Base-by-base conservation (phyloP, 2,113 vertebrate genomes). In the Anolis sagrei region DNA sequence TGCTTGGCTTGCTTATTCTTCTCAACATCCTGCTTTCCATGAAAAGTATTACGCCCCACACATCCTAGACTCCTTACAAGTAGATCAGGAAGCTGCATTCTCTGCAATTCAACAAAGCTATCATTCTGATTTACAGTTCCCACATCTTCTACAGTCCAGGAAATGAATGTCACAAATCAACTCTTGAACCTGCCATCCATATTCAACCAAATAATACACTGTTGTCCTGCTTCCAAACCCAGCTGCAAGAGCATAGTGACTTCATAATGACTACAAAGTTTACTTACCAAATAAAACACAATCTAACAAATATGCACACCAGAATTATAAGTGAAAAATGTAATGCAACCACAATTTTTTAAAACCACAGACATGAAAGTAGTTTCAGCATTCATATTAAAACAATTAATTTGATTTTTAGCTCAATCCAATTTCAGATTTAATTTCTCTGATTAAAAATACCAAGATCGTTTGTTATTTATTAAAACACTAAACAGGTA, bases 141-240 rank as follows among this genome's bases (percentile, higher is more conserved):
- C 76, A 79, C 75, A 82, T 78, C 51, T 82, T 82, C 73, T 49
- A 70, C 58, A 66, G 61, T 74, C 70, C 76, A 83, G 86, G 82
- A 88, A 88, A 88, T 80, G 82, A 80, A 58, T 75, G 76, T 88
- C 70, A 75, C 76, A 89, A 79, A 89, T 77, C 84, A 81, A 69
- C 79, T 81, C 79, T 85, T 86, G 87, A 85, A 76, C 73, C 54
- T 82, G 66, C 54, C 75, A 82, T 86, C 83, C 83, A 81, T 84
- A 82, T 19, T 58, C 62, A 85, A 54, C 83, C 61, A 76, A 70
- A 82, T 76, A 85, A 85, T 82, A 82, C 78, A 18, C 79, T 86
- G 64, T 85, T 86, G 79, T 82, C 49, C 66, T 72, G 80, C 51
- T 74, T 72, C 74, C 73, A 62, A 70, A 61, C 1, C 36, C 84